Conservation (phyloP, 2,797 vertebrate genomes). For the Sebastolobus alascanus region DNA sequence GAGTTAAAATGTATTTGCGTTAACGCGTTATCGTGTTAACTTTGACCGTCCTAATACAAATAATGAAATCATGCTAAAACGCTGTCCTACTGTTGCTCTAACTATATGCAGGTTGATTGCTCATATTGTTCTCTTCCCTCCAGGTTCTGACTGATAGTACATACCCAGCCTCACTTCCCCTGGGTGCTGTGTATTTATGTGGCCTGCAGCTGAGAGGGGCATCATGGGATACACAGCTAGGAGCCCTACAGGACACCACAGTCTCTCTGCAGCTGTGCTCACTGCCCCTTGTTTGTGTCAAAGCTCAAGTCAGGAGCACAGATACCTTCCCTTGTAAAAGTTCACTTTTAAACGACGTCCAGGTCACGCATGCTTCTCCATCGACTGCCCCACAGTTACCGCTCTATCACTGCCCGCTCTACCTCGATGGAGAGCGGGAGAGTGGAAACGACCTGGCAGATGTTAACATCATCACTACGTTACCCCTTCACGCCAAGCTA, state of each 20-base stretch:
- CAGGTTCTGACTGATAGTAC: constrained; percentile 74
- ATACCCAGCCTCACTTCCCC: constrained; percentile 40
- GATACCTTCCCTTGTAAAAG: background rate
- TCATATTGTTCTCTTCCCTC: constrained; percentile 4
- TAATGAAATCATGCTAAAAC: no score
- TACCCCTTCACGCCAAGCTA: constrained; percentile 74
- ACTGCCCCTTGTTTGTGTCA: constrained; percentile 83
- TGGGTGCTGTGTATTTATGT: constrained; percentile 76
- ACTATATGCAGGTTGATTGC: background rate
- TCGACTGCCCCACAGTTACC: constrained; percentile 30
- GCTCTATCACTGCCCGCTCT: constrained; percentile 87
- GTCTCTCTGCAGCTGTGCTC: constrained; percentile 68
- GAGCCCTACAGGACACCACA: constrained; percentile 77
- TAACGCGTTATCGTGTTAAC: no score
- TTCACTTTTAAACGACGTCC: constrained; percentile 29
- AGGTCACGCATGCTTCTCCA: background rate
- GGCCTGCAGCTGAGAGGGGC: constrained; percentile 87
- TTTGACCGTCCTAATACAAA: no score
- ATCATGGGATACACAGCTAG: constrained; percentile 80
- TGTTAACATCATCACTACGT: constrained; percentile 63
- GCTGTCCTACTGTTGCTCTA: no score
- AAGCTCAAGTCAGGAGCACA: constrained; percentile 39
- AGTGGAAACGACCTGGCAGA: constrained; percentile 63
- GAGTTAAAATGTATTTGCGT: no score
- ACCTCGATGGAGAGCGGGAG: constrained; percentile 62